These are phyloP conservation scores for Salmo trutta DNA, from an alignment of 2,797 vertebrate genomes.

Conservation along the genomic window DNA sequence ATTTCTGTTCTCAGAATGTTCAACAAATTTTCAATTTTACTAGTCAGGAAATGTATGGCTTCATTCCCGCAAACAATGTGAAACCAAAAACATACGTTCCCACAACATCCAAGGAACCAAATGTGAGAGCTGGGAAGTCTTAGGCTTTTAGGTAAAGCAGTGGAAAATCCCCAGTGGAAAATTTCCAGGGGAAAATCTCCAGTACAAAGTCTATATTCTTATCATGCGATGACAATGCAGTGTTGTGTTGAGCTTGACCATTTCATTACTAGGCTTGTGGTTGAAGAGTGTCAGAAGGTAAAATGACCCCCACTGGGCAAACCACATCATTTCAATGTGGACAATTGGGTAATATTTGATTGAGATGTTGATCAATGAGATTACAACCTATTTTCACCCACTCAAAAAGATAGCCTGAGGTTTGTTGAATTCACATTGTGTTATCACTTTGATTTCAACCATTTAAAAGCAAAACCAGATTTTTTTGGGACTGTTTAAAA, in stretches of 20 bases:
- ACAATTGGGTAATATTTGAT: neutral
- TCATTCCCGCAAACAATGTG: no score
- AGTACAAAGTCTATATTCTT: neutral
- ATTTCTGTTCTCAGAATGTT: no score
- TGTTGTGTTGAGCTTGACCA: neutral
- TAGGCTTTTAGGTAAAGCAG: neutral
- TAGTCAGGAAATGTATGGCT: no score
- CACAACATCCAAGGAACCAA: no score
- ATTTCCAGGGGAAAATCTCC: neutral
- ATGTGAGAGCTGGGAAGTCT: neutral
- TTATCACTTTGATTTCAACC: no score
- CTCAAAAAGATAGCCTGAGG: neutral
- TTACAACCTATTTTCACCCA: neutral
- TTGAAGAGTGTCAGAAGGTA: neutral
- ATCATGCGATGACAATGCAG: neutral
- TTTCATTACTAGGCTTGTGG: neutral
- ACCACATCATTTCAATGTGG: neutral
- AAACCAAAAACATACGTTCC: no score
- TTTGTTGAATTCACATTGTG: neutral
- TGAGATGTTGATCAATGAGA: neutral
- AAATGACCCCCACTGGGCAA: neutral
- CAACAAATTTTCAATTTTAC: no score
- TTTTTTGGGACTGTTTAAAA: no score
- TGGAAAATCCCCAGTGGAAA: conserved; percentile 7
- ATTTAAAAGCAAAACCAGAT: no score